Evolutionary conservation across 2,888 invertebrate genomes (phyloP).

Genomic region (Melieria omissa): DNA sequence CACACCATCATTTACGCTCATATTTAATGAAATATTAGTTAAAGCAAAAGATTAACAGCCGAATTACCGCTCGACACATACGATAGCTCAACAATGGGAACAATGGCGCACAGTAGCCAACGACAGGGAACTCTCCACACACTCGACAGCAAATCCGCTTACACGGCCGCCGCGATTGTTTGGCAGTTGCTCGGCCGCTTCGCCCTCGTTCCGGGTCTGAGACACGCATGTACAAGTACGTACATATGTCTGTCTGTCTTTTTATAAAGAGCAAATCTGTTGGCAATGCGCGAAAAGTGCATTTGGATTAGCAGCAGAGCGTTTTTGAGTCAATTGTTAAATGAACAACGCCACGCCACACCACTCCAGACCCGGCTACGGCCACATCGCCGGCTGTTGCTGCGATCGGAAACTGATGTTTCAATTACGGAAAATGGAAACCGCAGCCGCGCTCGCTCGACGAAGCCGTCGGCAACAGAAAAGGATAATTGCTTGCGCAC

Average conservation of each 20-base stretch:
- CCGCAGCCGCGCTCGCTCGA: slow-evolving; percentile 13
- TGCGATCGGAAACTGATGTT: slow-evolving; percentile 30
- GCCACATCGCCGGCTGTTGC: not conserved
- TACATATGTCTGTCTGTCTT: slow-evolving; percentile 5
- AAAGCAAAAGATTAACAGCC: slow-evolving; percentile 27
- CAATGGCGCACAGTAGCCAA: not conserved
- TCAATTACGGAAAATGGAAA: slow-evolving; percentile 34
- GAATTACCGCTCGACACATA: not conserved
- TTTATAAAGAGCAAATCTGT: not conserved
- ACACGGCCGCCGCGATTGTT: slow-evolving; percentile 6
- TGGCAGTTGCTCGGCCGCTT: not conserved
- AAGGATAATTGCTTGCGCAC: slow-evolving; percentile 26
- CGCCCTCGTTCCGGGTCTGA: no score
- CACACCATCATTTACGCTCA: slow-evolving; percentile 27
- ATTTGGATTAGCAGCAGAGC: slow-evolving; percentile 38
- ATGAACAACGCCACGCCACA: slow-evolving; percentile 40
- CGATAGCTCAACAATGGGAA: slow-evolving; percentile 3
- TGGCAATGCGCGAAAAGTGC: slow-evolving; percentile 37
- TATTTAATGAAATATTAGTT: slow-evolving; percentile 31
- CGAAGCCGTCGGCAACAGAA: not conserved
- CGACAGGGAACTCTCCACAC: not conserved
- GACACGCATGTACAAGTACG: slow-evolving; percentile 18
- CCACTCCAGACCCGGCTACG: not conserved
- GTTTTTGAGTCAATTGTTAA: slow-evolving; percentile 42
- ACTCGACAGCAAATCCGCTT: slow-evolving; percentile 27